Evolutionary conservation across 2,888 invertebrate genomes (phyloP), one percentile per base, ranked within the genome.

Genomic region (Rhyacophila evoluta): DNA sequence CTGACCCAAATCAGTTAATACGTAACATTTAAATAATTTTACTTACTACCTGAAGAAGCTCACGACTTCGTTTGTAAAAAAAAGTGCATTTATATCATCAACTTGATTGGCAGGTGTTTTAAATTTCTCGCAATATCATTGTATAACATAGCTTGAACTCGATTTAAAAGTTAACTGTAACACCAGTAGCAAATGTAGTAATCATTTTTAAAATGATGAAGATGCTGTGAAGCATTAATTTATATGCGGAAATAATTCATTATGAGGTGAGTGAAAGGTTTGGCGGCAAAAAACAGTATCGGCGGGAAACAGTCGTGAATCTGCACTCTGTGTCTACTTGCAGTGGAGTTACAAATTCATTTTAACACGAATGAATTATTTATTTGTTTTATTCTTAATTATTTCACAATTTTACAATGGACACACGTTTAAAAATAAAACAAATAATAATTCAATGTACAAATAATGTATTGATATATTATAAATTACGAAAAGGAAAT

Each of bases 241-340:
- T 55, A 3, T 19, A 55, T 19, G 10, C 55, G 55, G 55, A 55
- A 55, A 55, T 55, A 55, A 55, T 25, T 55, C 25, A 55, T 55
- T 55, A 55, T 55, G 55, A 25, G 55, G 10, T 19, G 25, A 55
- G 55, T 55, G 55, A 55, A 55, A 55, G 55, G 55, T 55, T 55
- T 41, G 41, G 41, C 19, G 15, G 19, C 41, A 41, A 41, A 41
- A 41, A 41, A 41, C 15, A 15, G 41, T 12, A 15, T 41, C 19
- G 55, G 25, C 55, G 55, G 55, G 2, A 55, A 55, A 55, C 55
- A 55, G 19, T 55, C 55, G 55, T 55, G 55, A 55, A 55, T 55
- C 55, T 55, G 12, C 55, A 25, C 55, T 55, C 19, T 0, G 25
- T 25, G 0, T 55, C 15, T 55, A 2, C 5, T 55, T 1, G 19